Base-by-base conservation (phyloP, 2,113 vertebrate species). In the Silurus meridionalis region DNA sequence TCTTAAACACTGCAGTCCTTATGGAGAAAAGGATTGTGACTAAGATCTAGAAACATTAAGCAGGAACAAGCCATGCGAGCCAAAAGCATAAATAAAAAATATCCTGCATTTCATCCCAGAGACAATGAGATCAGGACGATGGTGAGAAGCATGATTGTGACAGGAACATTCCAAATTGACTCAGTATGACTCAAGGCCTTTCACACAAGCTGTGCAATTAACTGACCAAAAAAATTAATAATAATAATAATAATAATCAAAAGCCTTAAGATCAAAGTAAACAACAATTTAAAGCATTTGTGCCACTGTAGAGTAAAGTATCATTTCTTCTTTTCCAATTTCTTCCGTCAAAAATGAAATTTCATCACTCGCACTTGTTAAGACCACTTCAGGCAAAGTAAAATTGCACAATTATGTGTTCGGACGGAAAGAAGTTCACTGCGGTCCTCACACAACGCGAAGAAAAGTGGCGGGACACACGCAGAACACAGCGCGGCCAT, bases 401-500 rank as follows among this genome's bases (percentile, higher is more conserved):
- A 79, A 19, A 79, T 5, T 53, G 50, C 74, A 72, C 37, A 21
- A 74, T 6, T 23, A 25, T 14, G 11, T 11, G 48, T 53, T 52
- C 1, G 21, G 53, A 55, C 55, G 48, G 2, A 79, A 58, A n/a
- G 15, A n/a, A 15, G 75, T 78, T 78, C 5, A 53, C 14, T 57
- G 21, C 6, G 15, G 7, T 23, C 37, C 48, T 11, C 2, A 52
- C 52, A 57, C 55, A 21, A 79, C 50, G 1, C n/a, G 25, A 79
- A 19, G 48, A 57, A 85, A 60, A 63, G 46, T 64, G 60, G 61
- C 57, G 9, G 53, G 52, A 66, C 13, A 37, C 5, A 21, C 5
- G 46, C 8, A 60, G 64, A 79, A 53, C 48, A 25, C 75, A 48
- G 55, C 55, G 61, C 58, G 46, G 75, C 82, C 66, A 83, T 87